Evolutionary conservation across 92 coral and sea anemone genomes (phyloP).

Genomic region (Epizoanthus rinbou): DNA sequence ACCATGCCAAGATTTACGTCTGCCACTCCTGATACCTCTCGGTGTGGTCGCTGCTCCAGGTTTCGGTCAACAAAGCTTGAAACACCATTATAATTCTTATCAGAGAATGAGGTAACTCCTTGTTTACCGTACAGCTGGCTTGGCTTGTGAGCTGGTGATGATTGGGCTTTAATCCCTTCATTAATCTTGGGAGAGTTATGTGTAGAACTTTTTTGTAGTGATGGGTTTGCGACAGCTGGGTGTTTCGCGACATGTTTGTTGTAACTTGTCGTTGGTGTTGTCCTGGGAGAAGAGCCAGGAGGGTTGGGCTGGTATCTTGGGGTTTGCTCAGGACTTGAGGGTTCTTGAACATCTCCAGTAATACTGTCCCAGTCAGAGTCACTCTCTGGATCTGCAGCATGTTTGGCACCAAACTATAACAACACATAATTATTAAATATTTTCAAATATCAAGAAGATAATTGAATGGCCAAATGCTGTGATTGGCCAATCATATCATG

Average conservation of each 20-base stretch:
- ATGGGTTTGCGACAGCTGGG: slow-evolving; percentile 19
- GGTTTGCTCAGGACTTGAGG: slow-evolving; percentile 77
- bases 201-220: slow-evolving; percentile 36
- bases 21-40: slow-evolving; percentile 34
- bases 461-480: too few relatives aligned
- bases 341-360: slow-evolving; percentile 79
- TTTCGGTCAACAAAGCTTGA: slow-evolving; percentile 52
- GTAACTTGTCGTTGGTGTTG: background rate
- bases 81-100: slow-evolving; percentile 47
- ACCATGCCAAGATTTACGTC: slow-evolving; percentile 50
- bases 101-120: slow-evolving; percentile 76
- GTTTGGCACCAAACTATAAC: slow-evolving; percentile 56
- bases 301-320: slow-evolving; percentile 71
- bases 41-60: slow-evolving; percentile 50
- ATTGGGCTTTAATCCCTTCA: background rate
- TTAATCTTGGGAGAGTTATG: slow-evolving; percentile 41
- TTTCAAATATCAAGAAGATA: too few relatives aligned
- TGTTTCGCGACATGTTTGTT: slow-evolving; percentile 6
- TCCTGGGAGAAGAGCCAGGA: slow-evolving; percentile 59
- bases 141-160: slow-evolving; percentile 53
- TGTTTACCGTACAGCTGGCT: slow-evolving; percentile 79
- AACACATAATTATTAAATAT: background rate
- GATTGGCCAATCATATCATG: too few relatives aligned
- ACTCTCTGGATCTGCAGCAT: slow-evolving; percentile 65
- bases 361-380: slow-evolving; percentile 99